These are phyloP conservation scores for Dolomedes plantarius DNA, from an alignment of 2,888 invertebrate species.

Conservation along the genomic window DNA sequence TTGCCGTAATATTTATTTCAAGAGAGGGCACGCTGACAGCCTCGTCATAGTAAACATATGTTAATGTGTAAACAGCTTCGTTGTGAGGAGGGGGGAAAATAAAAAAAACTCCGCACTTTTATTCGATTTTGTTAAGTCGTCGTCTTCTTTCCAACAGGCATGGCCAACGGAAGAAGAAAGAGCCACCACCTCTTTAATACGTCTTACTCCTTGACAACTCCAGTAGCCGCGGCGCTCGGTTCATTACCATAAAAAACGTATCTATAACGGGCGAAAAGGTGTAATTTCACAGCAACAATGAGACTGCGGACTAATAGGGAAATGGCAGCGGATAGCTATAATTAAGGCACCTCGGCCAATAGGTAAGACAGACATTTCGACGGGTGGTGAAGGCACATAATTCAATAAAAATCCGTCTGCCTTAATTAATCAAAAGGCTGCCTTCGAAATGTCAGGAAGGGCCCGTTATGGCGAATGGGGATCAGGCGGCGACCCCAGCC, in stretches of 20 bases:
- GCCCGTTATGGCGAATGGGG: constrained; percentile 7
- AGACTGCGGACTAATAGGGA: constrained; percentile 49
- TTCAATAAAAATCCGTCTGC: constrained; percentile 37
- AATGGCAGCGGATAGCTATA: constrained; percentile 38
- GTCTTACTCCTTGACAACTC: neutral
- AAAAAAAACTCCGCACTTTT: no score
- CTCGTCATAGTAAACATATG: no score
- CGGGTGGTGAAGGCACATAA: constrained; percentile 28
- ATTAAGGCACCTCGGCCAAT: constrained; percentile 45
- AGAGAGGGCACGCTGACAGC: no score
- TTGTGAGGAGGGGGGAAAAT: no score
- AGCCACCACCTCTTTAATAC: neutral
- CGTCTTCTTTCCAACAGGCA: no score
- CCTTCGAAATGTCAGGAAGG: constrained; percentile 4
- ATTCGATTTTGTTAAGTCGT: no score
- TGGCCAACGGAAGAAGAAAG: no score
- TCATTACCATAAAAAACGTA: constrained; percentile 65
- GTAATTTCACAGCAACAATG: constrained; percentile 44
- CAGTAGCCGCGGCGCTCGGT: neutral
- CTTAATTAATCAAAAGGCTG: constrained; percentile 54
- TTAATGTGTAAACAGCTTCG: no score
- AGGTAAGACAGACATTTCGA: constrained; percentile 41
- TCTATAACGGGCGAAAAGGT: constrained; percentile 58
- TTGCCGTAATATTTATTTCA: no score
- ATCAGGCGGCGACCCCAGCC: neutral